A percentile compares a stretch with the other conserved stretches of the same genome.
phyloP scores from a whole-genome alignment of 2,888 invertebrate genomes.

The Lathronympha strigana region DNA sequence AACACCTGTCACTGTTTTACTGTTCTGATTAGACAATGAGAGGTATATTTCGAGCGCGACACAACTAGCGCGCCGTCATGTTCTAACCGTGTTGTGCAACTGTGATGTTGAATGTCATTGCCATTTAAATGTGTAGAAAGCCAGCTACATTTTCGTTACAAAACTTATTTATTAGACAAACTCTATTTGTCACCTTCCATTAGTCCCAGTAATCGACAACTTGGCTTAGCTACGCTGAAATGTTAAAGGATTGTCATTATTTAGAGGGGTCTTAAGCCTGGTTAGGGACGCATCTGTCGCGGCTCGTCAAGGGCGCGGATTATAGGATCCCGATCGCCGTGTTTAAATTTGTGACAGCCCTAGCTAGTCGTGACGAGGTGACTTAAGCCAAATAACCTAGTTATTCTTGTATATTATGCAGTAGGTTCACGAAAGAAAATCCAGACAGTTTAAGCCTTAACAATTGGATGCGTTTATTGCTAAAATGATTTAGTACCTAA shows the following conservation, averaged over 20 bases:
- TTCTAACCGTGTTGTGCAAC: too few species aligned
- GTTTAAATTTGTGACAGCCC: conserved; percentile 37
- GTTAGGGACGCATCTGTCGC: conserved; percentile 36
- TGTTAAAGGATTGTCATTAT: conserved; percentile 40
- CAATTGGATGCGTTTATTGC: too few species aligned
- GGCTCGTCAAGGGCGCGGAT: conserved; percentile 35
- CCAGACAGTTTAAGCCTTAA: background rate
- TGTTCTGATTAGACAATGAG: too few species aligned
- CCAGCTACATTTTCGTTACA: background rate
- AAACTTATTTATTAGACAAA: background rate
- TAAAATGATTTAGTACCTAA: too few species aligned
- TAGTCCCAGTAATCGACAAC: conserved; percentile 24
- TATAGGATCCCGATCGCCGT: conserved; percentile 28
- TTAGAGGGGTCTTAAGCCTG: conserved; percentile 27
- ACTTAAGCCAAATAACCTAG: conserved; percentile 9
- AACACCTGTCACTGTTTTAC: too few species aligned
- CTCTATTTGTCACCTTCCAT: conserved; percentile 2
- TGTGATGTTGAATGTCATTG: too few species aligned
- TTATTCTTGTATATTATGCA: background rate
- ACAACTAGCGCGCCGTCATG: too few species aligned
- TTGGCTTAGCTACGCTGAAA: conserved; percentile 31
- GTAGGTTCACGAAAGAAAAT: background rate
- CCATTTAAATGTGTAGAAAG: background rate
- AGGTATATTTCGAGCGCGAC: too few species aligned
- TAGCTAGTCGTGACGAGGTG: conserved; percentile 19